Conservation (phyloP, 2,113 vertebrate species). For the Leptocoma aspasia region DNA sequence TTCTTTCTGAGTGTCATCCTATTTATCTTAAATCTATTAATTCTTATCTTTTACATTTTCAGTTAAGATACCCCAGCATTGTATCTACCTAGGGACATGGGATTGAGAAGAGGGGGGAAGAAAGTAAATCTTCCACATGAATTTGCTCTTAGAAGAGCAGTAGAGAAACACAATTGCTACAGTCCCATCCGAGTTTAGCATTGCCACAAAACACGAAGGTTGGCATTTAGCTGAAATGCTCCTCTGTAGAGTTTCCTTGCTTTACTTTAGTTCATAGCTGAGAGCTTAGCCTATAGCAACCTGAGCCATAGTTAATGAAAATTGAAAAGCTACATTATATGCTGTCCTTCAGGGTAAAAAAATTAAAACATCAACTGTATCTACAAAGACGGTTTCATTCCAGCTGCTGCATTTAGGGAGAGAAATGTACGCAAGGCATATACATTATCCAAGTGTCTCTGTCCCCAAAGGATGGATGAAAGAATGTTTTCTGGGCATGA, state of each 20-base stretch:
- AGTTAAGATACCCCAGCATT: not conserved
- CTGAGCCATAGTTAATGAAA: conserved; percentile 8
- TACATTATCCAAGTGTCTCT: conserved; percentile 8
- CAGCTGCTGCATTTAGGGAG: conserved; percentile 1
- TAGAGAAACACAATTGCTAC: not conserved
- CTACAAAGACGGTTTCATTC: conserved; percentile 1
- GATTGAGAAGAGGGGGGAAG: not conserved
- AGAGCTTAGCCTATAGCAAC: conserved; percentile 5
- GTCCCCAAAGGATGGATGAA: conserved; percentile 32
- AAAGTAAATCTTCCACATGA: not conserved
- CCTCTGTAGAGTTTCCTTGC: not conserved
- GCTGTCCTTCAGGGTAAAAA: conserved; percentile 33
- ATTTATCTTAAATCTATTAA: not conserved
- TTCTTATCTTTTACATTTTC: not conserved
- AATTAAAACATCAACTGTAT: conserved; percentile 29
- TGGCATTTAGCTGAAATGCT: not conserved
- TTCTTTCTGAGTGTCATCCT: not conserved
- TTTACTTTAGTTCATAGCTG: conserved; percentile 27
- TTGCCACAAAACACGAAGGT: not conserved
- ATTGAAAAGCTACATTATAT: conserved; percentile 20
- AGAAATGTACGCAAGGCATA: not conserved
- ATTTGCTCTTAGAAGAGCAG: not conserved
- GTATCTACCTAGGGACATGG: not conserved
- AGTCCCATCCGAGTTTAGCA: not conserved
- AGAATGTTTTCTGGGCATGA: conserved; percentile 7